Base-by-base conservation (phyloP, 2,797 vertebrate species). In the Gila robusta region DNA sequence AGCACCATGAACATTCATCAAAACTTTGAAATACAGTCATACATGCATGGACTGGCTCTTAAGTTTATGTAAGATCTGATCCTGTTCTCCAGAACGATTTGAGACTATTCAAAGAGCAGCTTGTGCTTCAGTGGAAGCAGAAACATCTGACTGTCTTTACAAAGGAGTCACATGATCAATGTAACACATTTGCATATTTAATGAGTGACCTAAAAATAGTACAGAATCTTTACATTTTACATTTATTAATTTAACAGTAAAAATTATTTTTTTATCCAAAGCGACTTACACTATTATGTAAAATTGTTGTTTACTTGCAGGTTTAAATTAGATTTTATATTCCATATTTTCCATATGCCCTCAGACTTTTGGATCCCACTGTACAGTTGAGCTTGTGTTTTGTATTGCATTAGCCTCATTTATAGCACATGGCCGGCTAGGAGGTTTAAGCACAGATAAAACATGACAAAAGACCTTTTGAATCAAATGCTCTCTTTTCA, bases 391-490 rank as follows among this genome's bases (percentile, higher is more conserved):
- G 62, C 26, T 79, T 41, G 78, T 80, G 66, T 87, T 89, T 89
- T 81, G 44, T 86, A 72, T 85, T 85, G 89, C 77, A 88, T 86
- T 81, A 88, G 81, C 62, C 73, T 83, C 74, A 84, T 66, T 72
- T 74, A 89, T 83, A 86, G 84, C 76, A 78, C 83, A 82, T 71
- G 37, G 74, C 93, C 79, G 89, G 91, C 94, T 85, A 88, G 84
- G 89, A 88, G 92, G 89, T 94, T 94, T 93, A 91, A 90, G 91
- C 90, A 89, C 91, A 94, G 92, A 93, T 91, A 94, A 94, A 94
- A 93, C 71, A 73, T 67, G 86, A 91, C 87, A 86, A 56, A 82
- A 47, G 88, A 92, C 88, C 91, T 92, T 94, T 90, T 72, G 91
- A 93, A 93, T 92, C 89, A 89, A 89, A 89, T 89, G 89, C 78